phyloP scores from a whole-genome alignment of 2,797 vertebrate species.

The Hypotaenidia philippensis region DNA sequence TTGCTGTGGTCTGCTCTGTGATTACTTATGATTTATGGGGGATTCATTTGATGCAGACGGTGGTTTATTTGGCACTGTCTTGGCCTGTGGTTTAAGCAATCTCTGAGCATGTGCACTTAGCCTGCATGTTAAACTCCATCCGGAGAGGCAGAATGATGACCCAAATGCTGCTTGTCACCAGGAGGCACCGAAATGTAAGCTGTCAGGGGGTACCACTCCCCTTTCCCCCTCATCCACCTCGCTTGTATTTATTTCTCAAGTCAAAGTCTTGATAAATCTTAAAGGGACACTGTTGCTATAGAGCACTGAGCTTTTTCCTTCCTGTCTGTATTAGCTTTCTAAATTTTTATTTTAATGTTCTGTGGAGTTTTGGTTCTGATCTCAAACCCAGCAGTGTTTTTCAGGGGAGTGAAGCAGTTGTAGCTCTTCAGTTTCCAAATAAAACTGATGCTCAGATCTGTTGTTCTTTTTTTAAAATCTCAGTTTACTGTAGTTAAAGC shows the following conservation, averaged over 20 bases:
- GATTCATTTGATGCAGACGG: background rate
- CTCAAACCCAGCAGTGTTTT: background rate
- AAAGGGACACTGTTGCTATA: slow-evolving; percentile 8
- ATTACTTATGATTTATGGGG: background rate
- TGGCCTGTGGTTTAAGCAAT: slow-evolving; percentile 23
- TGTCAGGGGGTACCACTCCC: background rate
- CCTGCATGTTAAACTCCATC: slow-evolving; percentile 45
- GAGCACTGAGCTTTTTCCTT: slow-evolving; percentile 54
- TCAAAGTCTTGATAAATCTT: background rate
- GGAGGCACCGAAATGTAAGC: background rate
- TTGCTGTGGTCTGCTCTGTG: background rate
- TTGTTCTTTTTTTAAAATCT: background rate
- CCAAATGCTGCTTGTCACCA: slow-evolving; percentile 31
- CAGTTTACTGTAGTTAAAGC: background rate
- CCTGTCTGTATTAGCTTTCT: slow-evolving; percentile 16
- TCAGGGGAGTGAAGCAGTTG: background rate
- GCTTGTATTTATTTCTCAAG: background rate
- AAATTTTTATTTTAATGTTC: background rate
- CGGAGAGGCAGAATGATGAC: slow-evolving; percentile 30
- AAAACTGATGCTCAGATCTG: background rate
- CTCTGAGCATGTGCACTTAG: slow-evolving; percentile 62
- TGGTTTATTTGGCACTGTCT: slow-evolving; percentile 17
- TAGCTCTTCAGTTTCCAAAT: background rate
- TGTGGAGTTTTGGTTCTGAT: background rate
- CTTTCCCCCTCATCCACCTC: slow-evolving; percentile 11